Evolutionary conservation across 2,888 invertebrate genomes (phyloP), one percentile per base, ranked within the genome.

Genomic region (Sphecodes monilicornis): DNA sequence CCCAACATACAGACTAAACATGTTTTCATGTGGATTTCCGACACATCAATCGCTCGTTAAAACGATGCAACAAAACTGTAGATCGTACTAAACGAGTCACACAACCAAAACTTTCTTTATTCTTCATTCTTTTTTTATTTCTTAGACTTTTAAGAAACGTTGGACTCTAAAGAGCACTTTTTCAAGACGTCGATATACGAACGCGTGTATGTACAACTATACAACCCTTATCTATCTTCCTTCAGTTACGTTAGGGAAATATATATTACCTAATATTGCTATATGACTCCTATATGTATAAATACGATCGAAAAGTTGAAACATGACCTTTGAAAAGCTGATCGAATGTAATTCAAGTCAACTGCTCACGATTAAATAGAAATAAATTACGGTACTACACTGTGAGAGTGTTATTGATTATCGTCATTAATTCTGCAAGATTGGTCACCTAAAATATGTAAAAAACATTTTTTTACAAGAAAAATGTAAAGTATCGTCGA

Each of bases 131-230:
- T 71, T 71, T 22, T 46, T 64, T 8, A 54, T 54, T n/a, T 70
- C 32, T 66, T 69, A 64, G 36, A 66, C 13, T 39, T 69, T 68
- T 69, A 54, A 36, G 39, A 68, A 39, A 69, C 66, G 68, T 74
- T 54, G 46, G 75, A 80, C 77, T 85, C 82, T 83, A 82, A 82
- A 87, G 79, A 86, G 78, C 54, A 60, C 54, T 57, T 76, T 57
- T 73, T 73, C 50, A 26, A 80, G 39, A 81, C 68, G 41, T 77
- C 41, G 57, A 68, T 76, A 76, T 66, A 79, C 72, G 36, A 82
- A 85, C 72, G 41, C 75, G 79, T 73, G 66, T 88, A 90, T 90
- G 76, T 90, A 90, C 90, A 90, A 82, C 82, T 89, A 85, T 89
- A 90, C 88, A 90, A 84, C 29, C 71, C 73, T 78, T 78, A 85